Evolutionary conservation across 2,113 vertebrate species (phyloP).

Genomic region (Silurus asotus): DNA sequence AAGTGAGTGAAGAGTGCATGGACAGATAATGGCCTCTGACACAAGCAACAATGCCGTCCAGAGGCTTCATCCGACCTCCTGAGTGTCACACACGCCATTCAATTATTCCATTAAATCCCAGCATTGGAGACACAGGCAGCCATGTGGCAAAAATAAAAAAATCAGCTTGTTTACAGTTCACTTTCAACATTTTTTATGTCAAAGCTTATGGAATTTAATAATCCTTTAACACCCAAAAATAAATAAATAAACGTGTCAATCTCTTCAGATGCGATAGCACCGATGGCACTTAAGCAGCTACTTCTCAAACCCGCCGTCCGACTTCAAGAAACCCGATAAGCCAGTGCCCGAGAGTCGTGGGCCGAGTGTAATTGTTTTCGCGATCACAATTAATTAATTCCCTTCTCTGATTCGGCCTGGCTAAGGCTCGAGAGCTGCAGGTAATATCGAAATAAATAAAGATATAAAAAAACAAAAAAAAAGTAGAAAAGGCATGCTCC

Average conservation of each 20-base stretch:
- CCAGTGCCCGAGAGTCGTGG: conserved; percentile 78
- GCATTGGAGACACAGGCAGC: conserved; percentile 34
- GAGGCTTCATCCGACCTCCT: conserved; percentile 14
- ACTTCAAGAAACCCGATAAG: conserved; percentile 44
- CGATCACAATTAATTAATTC: conserved; percentile 93
- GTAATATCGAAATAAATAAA: conserved; percentile 64
- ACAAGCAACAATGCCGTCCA: conserved; percentile 72
- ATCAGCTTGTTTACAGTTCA: conserved; percentile 45
- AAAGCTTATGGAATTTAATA: conserved; percentile 13
- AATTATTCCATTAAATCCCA: conserved; percentile 56
- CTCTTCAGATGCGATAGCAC: conserved; percentile 1
- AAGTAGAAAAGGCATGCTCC: conserved; percentile 71
- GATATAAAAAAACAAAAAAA: conserved; percentile 67
- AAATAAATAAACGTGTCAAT: conserved; percentile 1
- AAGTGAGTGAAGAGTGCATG: conserved; percentile 75
- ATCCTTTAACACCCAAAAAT: not conserved
- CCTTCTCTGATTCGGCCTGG: conserved; percentile 75
- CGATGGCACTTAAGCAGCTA: conserved; percentile 44
- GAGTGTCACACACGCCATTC: conserved; percentile 44
- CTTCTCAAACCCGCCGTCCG: conserved; percentile 69
- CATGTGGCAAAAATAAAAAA: conserved; percentile 43
- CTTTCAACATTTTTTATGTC: conserved; percentile 24
- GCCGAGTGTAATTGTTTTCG: conserved; percentile 85
- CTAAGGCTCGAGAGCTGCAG: conserved; percentile 78
- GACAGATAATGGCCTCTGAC: conserved; percentile 78